A percentile compares a stretch with the other conserved stretches of the same genome.
Conservation (phyloP, 2,113 vertebrate genomes). For the Siniperca knerii region DNA sequence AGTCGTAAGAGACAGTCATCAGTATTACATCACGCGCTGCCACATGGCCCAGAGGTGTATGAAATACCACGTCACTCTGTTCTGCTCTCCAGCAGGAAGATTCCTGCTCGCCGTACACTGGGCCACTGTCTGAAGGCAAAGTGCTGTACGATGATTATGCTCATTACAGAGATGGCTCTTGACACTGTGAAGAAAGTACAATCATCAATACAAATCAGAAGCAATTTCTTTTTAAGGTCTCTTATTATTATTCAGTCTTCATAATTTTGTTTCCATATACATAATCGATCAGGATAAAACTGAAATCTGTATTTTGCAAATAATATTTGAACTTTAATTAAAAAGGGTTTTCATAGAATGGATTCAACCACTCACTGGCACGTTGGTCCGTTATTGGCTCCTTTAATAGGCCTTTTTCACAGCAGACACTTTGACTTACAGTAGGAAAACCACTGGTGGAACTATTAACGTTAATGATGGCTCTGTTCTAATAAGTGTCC, state of each 20-base stretch:
- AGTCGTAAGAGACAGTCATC: slow-evolving; percentile 6
- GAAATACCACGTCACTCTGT: neutral
- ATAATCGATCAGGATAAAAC: neutral
- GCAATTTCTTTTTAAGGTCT: neutral
- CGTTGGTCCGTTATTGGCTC: neutral
- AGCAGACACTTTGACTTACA: neutral
- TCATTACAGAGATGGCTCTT: neutral
- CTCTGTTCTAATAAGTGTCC: neutral
- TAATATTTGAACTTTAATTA: neutral
- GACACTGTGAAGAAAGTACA: neutral
- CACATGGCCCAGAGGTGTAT: slow-evolving; percentile 2
- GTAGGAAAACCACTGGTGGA: neutral
- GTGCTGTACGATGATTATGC: neutral
- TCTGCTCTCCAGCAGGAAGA: neutral
- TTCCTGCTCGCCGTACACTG: too few relatives aligned
- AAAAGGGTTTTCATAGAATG: neutral
- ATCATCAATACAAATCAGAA: neutral
- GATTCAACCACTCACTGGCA: neutral
- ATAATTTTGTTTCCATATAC: neutral
- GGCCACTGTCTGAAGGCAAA: neutral
- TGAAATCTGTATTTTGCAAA: neutral
- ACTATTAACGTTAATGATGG: neutral
- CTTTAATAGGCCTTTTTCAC: neutral
- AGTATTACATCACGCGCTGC: slow-evolving; percentile 11
- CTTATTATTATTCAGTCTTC: neutral